Conservation (phyloP, 1,140 invertebrate species). For the Cydia fagiglandana region DNA sequence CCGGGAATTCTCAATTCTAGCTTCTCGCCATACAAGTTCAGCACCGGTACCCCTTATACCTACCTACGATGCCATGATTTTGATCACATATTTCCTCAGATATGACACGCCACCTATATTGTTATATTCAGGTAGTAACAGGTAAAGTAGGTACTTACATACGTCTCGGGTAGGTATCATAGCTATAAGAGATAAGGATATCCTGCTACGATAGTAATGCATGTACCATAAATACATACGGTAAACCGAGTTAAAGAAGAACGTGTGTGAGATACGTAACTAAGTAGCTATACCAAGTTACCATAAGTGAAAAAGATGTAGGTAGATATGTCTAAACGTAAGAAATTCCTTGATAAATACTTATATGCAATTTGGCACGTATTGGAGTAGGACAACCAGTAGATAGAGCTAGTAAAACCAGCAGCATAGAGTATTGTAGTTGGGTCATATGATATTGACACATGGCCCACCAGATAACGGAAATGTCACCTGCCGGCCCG, state of each 20-base stretch:
- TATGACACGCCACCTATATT: background rate
- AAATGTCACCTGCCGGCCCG: constrained; percentile 37
- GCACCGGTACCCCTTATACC: background rate
- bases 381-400: background rate
- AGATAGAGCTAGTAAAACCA: background rate
- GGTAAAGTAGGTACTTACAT: background rate
- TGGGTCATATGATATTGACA: constrained; percentile 23
- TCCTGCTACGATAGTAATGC: no score
- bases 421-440: background rate
- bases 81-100: no score
- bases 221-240: no score
- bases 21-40: no score
- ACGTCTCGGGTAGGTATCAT: background rate
- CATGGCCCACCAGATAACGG: constrained; percentile 30
- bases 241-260: no score
- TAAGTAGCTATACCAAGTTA: no score
- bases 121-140: background rate
- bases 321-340: background rate
- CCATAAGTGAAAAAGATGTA: background rate
- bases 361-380: no score
- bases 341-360: background rate
- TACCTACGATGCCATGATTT: background rate
- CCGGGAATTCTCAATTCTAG: no score
- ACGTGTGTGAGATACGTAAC: no score
- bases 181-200: background rate